phyloP scores from a whole-genome alignment of 2,888 invertebrate genomes.

The Parnassius glacialis region DNA sequence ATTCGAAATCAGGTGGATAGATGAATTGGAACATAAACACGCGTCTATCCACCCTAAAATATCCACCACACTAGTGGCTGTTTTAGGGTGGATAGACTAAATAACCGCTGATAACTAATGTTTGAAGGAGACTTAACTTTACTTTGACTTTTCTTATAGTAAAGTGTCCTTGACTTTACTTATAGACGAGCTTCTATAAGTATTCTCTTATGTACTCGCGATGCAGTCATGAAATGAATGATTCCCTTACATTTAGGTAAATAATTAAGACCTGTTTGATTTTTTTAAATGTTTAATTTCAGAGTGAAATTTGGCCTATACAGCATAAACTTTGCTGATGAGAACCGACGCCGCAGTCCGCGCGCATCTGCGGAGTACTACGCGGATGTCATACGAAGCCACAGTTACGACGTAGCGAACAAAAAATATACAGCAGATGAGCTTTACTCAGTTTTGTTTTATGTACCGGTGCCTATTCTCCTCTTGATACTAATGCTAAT shows the following conservation, averaged over 20 bases:
- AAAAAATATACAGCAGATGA: conserved; percentile 21
- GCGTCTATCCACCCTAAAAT: too few relatives aligned
- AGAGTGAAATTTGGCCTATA: conserved; percentile 42
- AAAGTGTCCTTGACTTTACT: too few relatives aligned
- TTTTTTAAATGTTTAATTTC: conserved; percentile 9
- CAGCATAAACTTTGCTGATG: conserved; percentile 35
- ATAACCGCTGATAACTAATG: too few relatives aligned
- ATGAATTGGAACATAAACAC: too few relatives aligned
- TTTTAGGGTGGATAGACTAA: too few relatives aligned
- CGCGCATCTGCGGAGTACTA: conserved; percentile 51
- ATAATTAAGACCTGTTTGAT: neutral
- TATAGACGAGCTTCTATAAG: too few relatives aligned
- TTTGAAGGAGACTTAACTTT: too few relatives aligned
- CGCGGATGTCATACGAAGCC: conserved; percentile 37
- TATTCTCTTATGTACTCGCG: too few relatives aligned
- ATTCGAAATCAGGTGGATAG: too few relatives aligned
- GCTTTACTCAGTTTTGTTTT: conserved; percentile 20
- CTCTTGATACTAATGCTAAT: neutral
- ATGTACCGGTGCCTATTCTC: conserved; percentile 10
- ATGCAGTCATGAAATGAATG: too few relatives aligned
- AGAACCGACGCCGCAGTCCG: conserved; percentile 32
- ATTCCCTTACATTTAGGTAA: neutral
- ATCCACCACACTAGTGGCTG: too few relatives aligned
- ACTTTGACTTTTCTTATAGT: too few relatives aligned
- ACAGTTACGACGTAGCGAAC: conserved; percentile 29